Conservation (phyloP, 2,113 vertebrate genomes). For the Monarcha castaneiventris region DNA sequence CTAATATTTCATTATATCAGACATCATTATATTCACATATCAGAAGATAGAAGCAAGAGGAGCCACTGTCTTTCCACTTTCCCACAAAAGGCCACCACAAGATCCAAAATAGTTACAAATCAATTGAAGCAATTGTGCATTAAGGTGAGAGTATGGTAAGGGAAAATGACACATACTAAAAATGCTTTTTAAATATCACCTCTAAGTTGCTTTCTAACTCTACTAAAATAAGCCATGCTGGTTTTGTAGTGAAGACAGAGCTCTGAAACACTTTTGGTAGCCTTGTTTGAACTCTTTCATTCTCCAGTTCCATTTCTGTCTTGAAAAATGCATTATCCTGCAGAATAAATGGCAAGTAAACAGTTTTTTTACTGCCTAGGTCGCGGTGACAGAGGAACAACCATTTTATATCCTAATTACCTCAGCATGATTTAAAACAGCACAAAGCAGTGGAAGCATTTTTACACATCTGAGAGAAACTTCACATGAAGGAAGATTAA, state of each 20-base stretch:
- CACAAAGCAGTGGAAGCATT: not conserved
- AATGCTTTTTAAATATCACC: not conserved
- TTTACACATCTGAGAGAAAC: not conserved
- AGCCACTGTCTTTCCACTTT: not conserved
- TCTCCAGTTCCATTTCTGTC: not conserved
- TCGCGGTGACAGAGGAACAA: not conserved
- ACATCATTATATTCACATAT: not conserved
- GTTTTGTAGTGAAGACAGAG: not conserved
- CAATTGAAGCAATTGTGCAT: not conserved
- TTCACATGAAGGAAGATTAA: not conserved
- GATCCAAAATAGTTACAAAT: not conserved
- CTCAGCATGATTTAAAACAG: not conserved
- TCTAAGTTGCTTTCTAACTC: not conserved
- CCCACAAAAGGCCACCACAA: not conserved
- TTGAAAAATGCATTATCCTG: not conserved
- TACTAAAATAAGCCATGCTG: not conserved
- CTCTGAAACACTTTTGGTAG: not conserved
- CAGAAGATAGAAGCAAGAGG: not conserved
- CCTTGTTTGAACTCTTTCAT: not conserved
- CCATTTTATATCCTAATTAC: not conserved
- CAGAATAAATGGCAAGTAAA: not conserved
- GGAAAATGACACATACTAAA: not conserved
- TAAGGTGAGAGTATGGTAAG: not conserved
- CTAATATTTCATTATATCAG: not conserved
- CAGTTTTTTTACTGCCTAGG: not conserved